Percentiles rank a stretch among this genome's conserved stretches.
phyloP scores from a whole-genome alignment of 2,888 invertebrate genomes.

The Eugnorisma glareosa region DNA sequence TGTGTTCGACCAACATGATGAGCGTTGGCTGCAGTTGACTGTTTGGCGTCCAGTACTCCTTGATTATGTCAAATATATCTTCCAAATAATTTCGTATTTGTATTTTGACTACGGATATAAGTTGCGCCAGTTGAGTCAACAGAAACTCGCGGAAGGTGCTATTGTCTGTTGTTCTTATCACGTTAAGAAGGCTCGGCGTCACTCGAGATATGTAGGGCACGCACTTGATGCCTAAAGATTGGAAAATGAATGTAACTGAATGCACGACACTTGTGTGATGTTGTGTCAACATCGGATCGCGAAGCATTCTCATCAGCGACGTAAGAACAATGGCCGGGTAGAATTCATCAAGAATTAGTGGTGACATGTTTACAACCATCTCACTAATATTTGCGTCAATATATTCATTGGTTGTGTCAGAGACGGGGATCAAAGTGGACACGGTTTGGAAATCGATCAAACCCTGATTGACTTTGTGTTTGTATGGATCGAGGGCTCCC shows the following conservation, averaged over 20 bases:
- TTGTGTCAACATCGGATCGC: conserved; percentile 96
- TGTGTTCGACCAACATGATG: conserved; percentile 97
- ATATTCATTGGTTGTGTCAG: conserved; percentile 92
- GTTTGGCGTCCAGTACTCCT: conserved; percentile 97
- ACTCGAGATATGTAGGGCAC: conserved; percentile 98
- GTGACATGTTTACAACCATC: conserved; percentile 98
- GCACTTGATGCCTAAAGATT: conserved; percentile 98
- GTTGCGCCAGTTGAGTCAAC: conserved; percentile 97
- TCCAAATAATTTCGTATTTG: conserved; percentile 98
- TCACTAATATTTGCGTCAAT: conserved; percentile 94
- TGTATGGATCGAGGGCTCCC: conserved; percentile 99
- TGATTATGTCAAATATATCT: conserved; percentile 97
- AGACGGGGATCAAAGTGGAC: conserved; percentile 94
- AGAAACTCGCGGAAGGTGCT: conserved; percentile 96
- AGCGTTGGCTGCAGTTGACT: conserved; percentile 96
- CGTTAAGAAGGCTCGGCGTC: conserved; percentile 96
- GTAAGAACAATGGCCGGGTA: conserved; percentile 99
- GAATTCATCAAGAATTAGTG: conserved; percentile 97
- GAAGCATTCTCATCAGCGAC: conserved; percentile 97
- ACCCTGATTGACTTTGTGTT: conserved; percentile 98
- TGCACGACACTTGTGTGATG: conserved; percentile 99
- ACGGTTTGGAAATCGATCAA: conserved; percentile 96
- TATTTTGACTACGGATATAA: conserved; percentile 98
- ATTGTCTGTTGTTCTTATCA: conserved; percentile 96
- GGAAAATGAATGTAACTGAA: conserved; percentile 99